Conservation (phyloP, 1,140 invertebrate genomes). For the Camponotus pennsylvanicus region DNA sequence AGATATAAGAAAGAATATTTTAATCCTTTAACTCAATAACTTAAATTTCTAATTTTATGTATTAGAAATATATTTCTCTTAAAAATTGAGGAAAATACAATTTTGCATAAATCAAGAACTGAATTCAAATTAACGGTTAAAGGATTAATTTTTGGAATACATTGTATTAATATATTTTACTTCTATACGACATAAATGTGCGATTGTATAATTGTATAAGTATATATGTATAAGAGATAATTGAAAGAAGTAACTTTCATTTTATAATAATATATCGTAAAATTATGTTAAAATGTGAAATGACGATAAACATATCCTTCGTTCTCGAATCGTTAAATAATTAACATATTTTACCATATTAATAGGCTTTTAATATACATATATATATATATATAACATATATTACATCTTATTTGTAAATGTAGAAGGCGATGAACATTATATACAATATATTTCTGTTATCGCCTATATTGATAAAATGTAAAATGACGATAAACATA, state of each 20-base stretch:
- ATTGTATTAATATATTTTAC: not conserved
- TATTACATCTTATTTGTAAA: constrained; percentile 25
- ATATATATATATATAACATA: not conserved
- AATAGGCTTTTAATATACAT: no score
- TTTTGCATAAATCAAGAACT: not conserved
- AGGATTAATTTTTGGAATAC: constrained; percentile 17
- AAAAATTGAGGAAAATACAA: not conserved
- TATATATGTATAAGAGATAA: not conserved
- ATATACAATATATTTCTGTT: constrained; percentile 7
- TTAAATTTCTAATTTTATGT: constrained; percentile 5
- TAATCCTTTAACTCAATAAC: constrained; percentile 32
- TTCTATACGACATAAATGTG: not conserved
- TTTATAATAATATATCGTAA: constrained; percentile 22
- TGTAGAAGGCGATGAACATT: constrained; percentile 6
- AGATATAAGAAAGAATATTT: constrained; percentile 15
- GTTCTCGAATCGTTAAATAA: constrained; percentile 11
- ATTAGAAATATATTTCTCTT: not conserved
- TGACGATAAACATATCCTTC: not conserved
- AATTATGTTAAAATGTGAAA: not conserved
- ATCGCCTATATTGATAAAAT: constrained; percentile 17
- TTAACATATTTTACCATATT: constrained; percentile 12
- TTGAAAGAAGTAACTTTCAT: constrained; percentile 17
- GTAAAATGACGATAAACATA: constrained; percentile 20
- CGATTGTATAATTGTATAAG: constrained; percentile 24
- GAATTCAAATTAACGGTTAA: not conserved